A percentile compares a stretch with the other conserved stretches of the same genome.
Conservation (phyloP, 2,113 vertebrate species). For the rabbit (Oryctolagus cuniculus) region DNA sequence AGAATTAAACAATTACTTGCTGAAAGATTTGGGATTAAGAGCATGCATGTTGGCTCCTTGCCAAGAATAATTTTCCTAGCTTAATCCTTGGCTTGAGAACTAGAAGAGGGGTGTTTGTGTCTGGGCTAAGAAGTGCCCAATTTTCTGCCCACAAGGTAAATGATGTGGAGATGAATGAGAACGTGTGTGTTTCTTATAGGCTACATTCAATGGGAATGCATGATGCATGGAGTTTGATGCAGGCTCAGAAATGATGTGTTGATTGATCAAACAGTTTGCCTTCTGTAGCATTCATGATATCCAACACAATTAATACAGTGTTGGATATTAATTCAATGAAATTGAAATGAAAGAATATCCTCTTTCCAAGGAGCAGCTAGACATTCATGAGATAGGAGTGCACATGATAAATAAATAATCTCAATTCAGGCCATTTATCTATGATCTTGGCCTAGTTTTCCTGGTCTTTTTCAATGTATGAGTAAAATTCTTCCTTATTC, state of each 20-base stretch:
- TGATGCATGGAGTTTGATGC: no score
- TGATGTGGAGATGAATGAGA: neutral
- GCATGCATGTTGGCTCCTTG: neutral
- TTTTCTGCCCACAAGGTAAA: neutral
- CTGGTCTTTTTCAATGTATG: neutral
- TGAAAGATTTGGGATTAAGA: neutral
- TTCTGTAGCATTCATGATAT: neutral
- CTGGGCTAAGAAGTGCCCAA: neutral
- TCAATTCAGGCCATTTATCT: conserved; percentile 4
- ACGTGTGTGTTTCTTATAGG: neutral
- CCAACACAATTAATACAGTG: neutral
- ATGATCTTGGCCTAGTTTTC: neutral
- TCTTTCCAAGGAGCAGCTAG: neutral
- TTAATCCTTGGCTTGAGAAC: neutral
- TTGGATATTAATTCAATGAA: neutral
- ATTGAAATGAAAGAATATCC: neutral
- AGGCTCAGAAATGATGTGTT: neutral
- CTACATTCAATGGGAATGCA: neutral
- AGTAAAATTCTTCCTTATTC: neutral
- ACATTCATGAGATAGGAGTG: neutral
- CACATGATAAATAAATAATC: neutral
- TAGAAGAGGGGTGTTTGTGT: neutral
- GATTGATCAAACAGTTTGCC: neutral
- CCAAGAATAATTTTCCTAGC: neutral
- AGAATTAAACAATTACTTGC: neutral